These are phyloP conservation scores for Rousettus leschenaultii DNA, from an alignment of 2,113 vertebrate species.

Conservation along the genomic window DNA sequence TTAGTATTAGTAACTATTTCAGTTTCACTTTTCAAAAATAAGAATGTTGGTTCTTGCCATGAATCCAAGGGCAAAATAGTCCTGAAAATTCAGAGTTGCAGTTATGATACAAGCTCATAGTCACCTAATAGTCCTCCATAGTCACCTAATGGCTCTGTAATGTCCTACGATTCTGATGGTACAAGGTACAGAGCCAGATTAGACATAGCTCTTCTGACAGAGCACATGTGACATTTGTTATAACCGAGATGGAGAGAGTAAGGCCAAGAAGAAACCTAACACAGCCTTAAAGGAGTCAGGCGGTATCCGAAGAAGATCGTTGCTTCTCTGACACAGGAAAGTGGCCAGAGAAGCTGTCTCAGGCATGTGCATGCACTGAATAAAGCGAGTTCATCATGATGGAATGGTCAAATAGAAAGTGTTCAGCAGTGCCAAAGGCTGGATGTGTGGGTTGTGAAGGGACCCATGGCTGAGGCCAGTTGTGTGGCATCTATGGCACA, in stretches of 20 bases:
- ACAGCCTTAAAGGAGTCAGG: neutral
- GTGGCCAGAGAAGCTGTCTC: neutral
- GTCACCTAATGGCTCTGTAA: neutral
- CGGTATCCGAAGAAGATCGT: neutral
- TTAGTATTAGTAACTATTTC: neutral
- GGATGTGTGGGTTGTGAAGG: neutral
- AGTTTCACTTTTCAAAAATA: neutral
- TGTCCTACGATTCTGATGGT: neutral
- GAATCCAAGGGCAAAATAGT: neutral
- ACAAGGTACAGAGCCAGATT: neutral
- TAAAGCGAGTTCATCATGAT: neutral
- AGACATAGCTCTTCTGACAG: neutral
- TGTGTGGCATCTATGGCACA: neutral
- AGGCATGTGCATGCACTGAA: neutral
- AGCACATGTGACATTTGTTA: neutral
- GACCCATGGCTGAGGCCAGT: neutral
- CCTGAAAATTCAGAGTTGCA: neutral
- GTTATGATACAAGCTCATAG: neutral
- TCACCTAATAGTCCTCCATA: too few species aligned
- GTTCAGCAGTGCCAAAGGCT: neutral
- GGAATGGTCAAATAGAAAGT: neutral
- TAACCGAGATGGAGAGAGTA: neutral
- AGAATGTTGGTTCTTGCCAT: neutral
- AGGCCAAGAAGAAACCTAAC: neutral
- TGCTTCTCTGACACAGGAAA: neutral